phyloP scores from a whole-genome alignment of 2,113 vertebrate species.

The Psittacula cyanocephala region DNA sequence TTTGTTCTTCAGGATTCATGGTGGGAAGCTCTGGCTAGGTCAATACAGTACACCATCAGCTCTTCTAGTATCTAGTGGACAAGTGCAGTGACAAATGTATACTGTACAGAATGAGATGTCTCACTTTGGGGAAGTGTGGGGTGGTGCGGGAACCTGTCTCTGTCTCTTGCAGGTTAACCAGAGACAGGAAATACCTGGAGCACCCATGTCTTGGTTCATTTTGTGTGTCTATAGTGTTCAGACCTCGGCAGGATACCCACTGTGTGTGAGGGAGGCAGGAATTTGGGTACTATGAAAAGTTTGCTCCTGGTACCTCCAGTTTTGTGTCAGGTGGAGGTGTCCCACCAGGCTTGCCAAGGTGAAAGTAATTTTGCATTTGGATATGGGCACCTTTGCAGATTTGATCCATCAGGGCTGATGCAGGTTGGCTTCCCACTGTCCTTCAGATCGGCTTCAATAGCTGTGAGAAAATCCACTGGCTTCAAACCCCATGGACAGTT shows the following conservation, averaged over 20 bases:
- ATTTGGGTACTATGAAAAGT: neutral
- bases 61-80: neutral
- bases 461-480: neutral
- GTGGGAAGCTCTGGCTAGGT: neutral
- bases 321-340: neutral
- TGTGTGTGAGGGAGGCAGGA: neutral
- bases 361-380: neutral
- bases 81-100: neutral
- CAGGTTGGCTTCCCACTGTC: neutral
- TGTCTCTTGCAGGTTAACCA: neutral
- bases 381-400: neutral
- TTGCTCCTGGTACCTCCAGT: neutral
- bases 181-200: neutral
- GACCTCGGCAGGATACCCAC: neutral
- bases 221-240: neutral
- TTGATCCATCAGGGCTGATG: neutral
- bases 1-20: accelerated
- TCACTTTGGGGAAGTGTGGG: neutral
- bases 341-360: neutral
- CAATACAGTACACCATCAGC: neutral
- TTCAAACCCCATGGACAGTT: neutral
- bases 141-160: neutral
- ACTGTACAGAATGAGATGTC: neutral
- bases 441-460: neutral
- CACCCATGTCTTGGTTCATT: neutral